Evolutionary conservation across 2,113 vertebrate species (phyloP), one percentile per base, ranked within the genome.

Genomic region (Microcebus ravelobensis): DNA sequence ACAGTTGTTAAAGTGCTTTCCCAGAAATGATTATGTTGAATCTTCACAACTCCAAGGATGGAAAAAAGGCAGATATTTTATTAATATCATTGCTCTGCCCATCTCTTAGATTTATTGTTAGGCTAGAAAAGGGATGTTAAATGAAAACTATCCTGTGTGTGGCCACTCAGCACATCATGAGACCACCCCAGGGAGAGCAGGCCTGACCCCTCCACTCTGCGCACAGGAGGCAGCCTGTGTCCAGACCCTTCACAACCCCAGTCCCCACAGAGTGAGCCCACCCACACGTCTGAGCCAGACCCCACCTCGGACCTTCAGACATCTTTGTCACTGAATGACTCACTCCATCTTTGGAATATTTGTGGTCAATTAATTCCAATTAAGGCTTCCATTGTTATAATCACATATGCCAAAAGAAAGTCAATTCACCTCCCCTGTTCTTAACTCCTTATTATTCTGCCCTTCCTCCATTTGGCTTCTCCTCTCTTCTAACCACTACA

Each of bases 301-400:
- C 77, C 61, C 14, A 50, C 50, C 55, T 89, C 93, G 86, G 59
- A 84, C 39, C 65, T 23, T 85, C 73, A 84, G 61, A 89, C 27
- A 59, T 74, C 52, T 87, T 77, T 94, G 77, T 96, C 67, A 91
- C n/a, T 31, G 87, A 87, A 71, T 96, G 94, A 96, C 55, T 97
- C 88, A 95, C 55, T 73, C 29, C 11, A 11, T 83, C 59, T 95
- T 83, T 95, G 83, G 50, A 71, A 96, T 96, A 73, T 57, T 34
- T 96, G 93, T 95, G 82, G 97, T 89, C 82, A 89, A 50, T 65
- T 89, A 94, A 90, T 61, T 94, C 63, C 79, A 93, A 80, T 86
- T 89, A 94, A 82, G 36, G 25, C 15, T 96, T 79, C 48, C 39
- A 52, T 91, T 94, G 23, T 59, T 94, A 84, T 67, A 79, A 91